Evolutionary conservation across 2,797 vertebrate genomes (phyloP), one percentile per base, ranked within the genome.

Genomic region (Rhynchonycteris naso): DNA sequence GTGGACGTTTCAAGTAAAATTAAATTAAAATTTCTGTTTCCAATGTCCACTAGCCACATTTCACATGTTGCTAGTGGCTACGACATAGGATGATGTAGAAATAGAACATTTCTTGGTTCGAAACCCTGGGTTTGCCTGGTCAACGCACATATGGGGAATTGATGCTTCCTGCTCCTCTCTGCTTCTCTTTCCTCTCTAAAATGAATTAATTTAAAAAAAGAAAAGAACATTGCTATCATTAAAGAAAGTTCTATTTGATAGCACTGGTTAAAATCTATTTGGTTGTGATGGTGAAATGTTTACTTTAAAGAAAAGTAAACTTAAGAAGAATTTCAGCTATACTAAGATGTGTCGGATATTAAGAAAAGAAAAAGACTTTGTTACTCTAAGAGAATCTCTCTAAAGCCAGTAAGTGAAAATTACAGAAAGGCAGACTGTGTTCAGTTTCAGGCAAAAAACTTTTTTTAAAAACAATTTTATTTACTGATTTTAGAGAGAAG

Each of bases 261-360:
- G 72, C 5, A 69, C 14, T 93, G 66, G 30, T 80, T 47, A 93
- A 92, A 85, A 95, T 59, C 69, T 92, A 90, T 26, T 76, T 72
- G 24, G 90, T 33, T 84, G 33, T 54, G 78, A 28, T 87, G 30
- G 30, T 88, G 9, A 96, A 88, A 84, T 84, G 47, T 88, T 86
- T 52, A 91, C 52, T 35, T 28, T 68, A 76, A 43, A 94, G 68
- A 88, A 96, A 90, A 94, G 56, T 66, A 94, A 96, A 90, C 10
- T 74, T 88, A 63, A 72, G 26, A 33, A 86, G 72, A 87, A 85
- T 75, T 94, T 96, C 50, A 92, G 75, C 61, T 59, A 80, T 19
- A 87, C 4, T 66, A 94, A 96, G 56, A 78, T 66, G 11, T 90
- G 56, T 76, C 50, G 84, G 56, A 30, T n/a, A 68, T 4, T 43